phyloP scores from a whole-genome alignment of 2,888 invertebrate genomes.

The Cryptocephalus moraei region DNA sequence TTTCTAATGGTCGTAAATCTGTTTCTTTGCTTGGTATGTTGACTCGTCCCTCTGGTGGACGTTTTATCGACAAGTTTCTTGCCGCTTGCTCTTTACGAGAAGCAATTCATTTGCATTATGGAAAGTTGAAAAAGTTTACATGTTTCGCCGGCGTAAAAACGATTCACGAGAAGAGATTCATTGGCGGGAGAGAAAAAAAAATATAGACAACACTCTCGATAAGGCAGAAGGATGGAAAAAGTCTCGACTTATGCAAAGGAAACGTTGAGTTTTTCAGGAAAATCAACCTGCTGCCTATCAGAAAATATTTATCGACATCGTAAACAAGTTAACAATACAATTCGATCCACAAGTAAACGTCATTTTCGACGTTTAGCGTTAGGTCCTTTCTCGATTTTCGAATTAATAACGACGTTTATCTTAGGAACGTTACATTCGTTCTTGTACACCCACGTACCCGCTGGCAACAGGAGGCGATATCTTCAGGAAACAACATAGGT shows the following conservation, averaged over 20 bases:
- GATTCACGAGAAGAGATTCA: background rate
- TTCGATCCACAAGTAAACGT: too few relatives aligned
- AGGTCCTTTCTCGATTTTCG: too few relatives aligned
- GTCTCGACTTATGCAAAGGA: too few relatives aligned
- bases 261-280: too few relatives aligned
- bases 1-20: conserved; percentile 15
- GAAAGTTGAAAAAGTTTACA: conserved; percentile 1
- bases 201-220: too few relatives aligned
- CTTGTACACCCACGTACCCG: conserved; percentile 20
- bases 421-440: conserved; percentile 3
- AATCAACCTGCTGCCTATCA: too few relatives aligned
- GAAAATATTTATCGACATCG: too few relatives aligned
- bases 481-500: conserved; percentile 29
- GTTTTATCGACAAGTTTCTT: conserved; percentile 1
- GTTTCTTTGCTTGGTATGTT: conserved; percentile 5
- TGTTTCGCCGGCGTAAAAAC: background rate
- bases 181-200: background rate
- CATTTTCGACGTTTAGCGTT: too few relatives aligned
- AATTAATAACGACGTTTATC: too few relatives aligned
- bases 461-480: conserved; percentile 13
- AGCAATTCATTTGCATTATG: conserved; percentile 6
- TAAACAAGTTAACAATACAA: too few relatives aligned
- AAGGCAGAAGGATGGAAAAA: too few relatives aligned
- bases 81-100: conserved; percentile 1
- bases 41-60: too few relatives aligned